phyloP scores from a whole-genome alignment of 2,797 vertebrate species.

The Hyperoplus lanceolatus region DNA sequence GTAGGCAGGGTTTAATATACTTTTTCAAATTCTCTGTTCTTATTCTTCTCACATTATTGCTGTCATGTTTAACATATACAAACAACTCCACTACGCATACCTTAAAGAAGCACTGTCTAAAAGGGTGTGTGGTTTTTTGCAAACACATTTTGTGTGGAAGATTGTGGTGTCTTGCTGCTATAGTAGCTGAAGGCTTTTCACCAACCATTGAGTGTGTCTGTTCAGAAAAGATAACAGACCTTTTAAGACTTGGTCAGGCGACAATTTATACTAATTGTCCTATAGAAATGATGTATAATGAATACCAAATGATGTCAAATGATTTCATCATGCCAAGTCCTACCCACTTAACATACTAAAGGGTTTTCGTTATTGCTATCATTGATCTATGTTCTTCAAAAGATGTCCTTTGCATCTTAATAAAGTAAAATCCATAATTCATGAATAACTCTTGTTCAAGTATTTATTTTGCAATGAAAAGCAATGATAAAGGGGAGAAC shows the following conservation, averaged over 20 bases:
- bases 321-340: background rate
- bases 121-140: too few relatives aligned
- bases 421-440: constrained; percentile 39
- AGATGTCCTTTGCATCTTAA: constrained; percentile 32
- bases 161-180: too few relatives aligned
- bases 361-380: background rate
- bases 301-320: constrained; percentile 14
- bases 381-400: constrained; percentile 10
- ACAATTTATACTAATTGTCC: background rate
- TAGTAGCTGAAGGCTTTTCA: too few relatives aligned
- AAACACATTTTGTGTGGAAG: too few relatives aligned
- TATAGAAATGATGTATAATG: background rate
- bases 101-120: too few relatives aligned
- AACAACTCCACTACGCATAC: too few relatives aligned
- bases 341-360: constrained; percentile 19
- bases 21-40: background rate
- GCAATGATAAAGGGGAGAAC: constrained; percentile 16
- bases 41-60: background rate
- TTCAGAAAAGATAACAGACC: background rate
- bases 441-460: constrained; percentile 12
- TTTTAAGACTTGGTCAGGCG: background rate
- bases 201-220: too few relatives aligned
- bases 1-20: background rate
- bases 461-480: constrained; percentile 33
- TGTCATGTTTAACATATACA: background rate